Conservation (phyloP, 2,113 vertebrate genomes). For the Scomber scombrus region DNA sequence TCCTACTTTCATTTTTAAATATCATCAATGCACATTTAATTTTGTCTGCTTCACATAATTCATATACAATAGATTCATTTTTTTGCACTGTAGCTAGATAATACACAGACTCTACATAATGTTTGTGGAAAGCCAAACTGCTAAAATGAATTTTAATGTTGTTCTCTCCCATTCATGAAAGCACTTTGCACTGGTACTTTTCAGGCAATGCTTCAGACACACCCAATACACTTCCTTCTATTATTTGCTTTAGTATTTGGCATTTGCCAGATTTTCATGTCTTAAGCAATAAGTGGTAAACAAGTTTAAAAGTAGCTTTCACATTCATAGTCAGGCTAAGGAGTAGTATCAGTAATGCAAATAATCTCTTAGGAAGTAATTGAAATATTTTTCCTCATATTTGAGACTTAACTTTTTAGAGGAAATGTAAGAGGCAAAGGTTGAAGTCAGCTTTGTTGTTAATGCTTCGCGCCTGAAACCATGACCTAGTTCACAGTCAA, state of each 20-base stretch:
- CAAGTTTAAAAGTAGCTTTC: neutral
- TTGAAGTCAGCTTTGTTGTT: slow-evolving; percentile 16
- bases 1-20: neutral
- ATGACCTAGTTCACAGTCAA: slow-evolving; percentile 17
- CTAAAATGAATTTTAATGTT: no score
- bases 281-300: neutral
- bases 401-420: neutral
- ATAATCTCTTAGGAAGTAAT: neutral
- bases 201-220: neutral
- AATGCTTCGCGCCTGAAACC: slow-evolving; percentile 5
- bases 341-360: neutral
- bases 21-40: neutral
- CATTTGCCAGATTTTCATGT: neutral
- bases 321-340: neutral
- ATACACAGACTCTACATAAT: neutral
- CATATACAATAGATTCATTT: neutral
- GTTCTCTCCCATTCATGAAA: neutral
- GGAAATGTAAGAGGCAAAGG: neutral
- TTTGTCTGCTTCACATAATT: neutral
- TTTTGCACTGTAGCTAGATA: neutral
- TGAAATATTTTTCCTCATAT: neutral
- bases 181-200: neutral
- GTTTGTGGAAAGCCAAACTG: neutral
- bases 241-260: neutral
- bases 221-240: neutral